A percentile compares a stretch with the other conserved stretches of the same genome.
phyloP scores from a whole-genome alignment of 2,113 vertebrate genomes.

The Gorsachius goisagi region DNA sequence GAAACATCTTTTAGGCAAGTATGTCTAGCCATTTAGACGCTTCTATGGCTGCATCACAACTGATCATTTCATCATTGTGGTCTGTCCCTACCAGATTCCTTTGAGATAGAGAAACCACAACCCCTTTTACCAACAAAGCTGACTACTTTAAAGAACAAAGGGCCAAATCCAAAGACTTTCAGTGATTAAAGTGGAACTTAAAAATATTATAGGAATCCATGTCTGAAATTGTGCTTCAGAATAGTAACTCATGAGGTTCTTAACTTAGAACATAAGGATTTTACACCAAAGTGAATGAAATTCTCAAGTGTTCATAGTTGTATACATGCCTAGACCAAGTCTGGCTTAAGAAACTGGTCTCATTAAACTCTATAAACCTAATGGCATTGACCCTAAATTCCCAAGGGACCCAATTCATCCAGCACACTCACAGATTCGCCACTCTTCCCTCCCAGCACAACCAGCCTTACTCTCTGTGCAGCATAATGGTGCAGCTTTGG shows the following conservation, averaged over 20 bases:
- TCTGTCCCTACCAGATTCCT: not conserved
- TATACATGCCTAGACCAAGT: not conserved
- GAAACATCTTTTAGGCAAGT: not conserved
- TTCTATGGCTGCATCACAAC: not conserved
- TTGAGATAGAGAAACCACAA: not conserved
- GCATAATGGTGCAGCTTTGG: not conserved
- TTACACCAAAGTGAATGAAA: not conserved
- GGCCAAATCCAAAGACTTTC: not conserved
- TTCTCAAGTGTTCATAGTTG: not conserved
- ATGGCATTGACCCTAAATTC: not conserved
- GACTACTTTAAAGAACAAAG: not conserved
- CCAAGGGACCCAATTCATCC: not conserved
- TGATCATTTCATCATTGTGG: not conserved
- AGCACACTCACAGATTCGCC: not conserved
- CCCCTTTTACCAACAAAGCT: not conserved
- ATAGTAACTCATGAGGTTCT: not conserved
- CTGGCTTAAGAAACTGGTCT: not conserved
- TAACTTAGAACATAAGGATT: not conserved
- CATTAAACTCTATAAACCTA: not conserved
- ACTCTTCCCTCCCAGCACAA: not conserved
- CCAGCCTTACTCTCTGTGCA: no score
- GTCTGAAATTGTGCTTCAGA: not conserved
- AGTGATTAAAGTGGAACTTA: not conserved
- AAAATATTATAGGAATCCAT: not conserved
- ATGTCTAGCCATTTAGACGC: not conserved